Conservation (phyloP, 92 coral and sea anemone species). For the Montipora capitata region DNA sequence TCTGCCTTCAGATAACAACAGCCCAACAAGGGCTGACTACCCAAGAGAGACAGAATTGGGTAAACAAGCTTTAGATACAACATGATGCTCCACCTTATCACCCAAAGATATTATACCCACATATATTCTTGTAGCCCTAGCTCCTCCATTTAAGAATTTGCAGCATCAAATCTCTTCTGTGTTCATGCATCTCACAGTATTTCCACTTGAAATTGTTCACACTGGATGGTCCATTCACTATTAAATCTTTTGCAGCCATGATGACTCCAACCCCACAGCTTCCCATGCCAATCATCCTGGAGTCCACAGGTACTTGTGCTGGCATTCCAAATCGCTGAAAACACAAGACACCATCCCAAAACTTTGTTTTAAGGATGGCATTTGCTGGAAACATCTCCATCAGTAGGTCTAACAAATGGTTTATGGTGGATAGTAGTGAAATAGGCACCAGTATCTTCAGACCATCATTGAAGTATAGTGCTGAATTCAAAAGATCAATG, state of each 20-base stretch:
- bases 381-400: slow-evolving; percentile 30
- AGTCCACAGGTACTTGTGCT: slow-evolving; percentile 33
- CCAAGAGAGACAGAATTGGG: neutral
- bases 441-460: slow-evolving; percentile 29
- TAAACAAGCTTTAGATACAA: neutral
- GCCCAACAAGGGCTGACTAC: neutral
- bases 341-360: slow-evolving; percentile 15
- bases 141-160: slow-evolving; percentile 9
- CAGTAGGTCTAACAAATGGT: slow-evolving; percentile 37
- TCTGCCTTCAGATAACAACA: neutral
- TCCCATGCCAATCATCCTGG: slow-evolving; percentile 35
- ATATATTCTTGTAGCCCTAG: neutral
- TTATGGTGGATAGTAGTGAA: slow-evolving; percentile 3
- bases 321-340: slow-evolving; percentile 70
- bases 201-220: slow-evolving; percentile 46
- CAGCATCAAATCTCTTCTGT: slow-evolving; percentile 51
- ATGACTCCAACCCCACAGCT: slow-evolving; percentile 66
- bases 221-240: slow-evolving; percentile 8
- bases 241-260: slow-evolving; percentile 41
- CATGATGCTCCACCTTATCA: too few species aligned
- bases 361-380: slow-evolving; percentile 37
- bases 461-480: slow-evolving; percentile 62
- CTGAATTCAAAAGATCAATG: slow-evolving; percentile 21
- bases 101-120: too few species aligned
- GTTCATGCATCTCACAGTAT: slow-evolving; percentile 41